A percentile compares a stretch with the other conserved stretches of the same genome.
Conservation (phyloP, 2,888 invertebrate species). For the Cerastis leucographa region DNA sequence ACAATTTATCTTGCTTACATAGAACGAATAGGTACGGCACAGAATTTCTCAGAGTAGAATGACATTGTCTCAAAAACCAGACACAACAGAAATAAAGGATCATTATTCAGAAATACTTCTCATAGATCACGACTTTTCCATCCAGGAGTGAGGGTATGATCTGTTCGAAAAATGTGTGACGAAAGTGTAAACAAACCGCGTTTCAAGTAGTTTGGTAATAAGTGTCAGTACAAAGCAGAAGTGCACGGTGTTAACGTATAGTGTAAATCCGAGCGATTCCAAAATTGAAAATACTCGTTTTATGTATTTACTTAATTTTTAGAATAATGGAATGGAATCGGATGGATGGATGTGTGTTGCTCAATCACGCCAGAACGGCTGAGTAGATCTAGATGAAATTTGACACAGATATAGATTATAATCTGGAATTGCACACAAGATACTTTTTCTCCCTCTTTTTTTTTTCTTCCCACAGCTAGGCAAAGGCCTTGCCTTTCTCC, state of each 20-base stretch:
- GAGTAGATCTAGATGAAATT: no score
- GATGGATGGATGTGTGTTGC: no score
- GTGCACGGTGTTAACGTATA: background rate
- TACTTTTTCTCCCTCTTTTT: no score
- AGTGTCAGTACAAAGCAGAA: background rate
- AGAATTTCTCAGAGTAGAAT: constrained; percentile 7
- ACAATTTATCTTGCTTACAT: background rate
- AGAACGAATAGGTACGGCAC: no score
- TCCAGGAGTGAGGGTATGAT: background rate
- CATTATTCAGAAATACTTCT: constrained; percentile 43
- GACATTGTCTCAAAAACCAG: constrained; percentile 5
- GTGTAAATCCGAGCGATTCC: background rate
- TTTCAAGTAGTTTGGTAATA: no score
- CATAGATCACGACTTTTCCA: constrained; percentile 13
- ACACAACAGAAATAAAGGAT: constrained; percentile 21
- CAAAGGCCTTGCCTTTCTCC: no score
- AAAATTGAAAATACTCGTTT: background rate
- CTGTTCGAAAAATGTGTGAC: background rate
- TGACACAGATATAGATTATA: no score
- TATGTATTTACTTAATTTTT: no score
- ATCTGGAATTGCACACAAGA: no score
- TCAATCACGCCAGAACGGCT: no score
- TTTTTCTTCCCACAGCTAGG: no score
- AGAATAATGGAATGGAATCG: no score
- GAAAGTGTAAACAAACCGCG: background rate